These are phyloP conservation scores for Sceloporus undulatus DNA, from an alignment of 2,113 vertebrate genomes.

Conservation along the genomic window DNA sequence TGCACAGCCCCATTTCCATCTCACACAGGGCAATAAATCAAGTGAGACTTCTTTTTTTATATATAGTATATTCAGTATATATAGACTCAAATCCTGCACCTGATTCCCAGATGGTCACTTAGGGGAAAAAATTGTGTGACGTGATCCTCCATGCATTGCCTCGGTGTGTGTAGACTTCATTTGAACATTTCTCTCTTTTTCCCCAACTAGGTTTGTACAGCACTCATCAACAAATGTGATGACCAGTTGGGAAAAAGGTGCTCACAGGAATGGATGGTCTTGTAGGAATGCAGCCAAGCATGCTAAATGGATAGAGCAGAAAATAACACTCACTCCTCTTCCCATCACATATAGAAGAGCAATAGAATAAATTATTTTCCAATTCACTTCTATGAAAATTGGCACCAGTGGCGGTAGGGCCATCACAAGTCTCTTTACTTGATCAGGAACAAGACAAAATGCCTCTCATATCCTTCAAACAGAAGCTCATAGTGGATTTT, in stretches of 20 bases:
- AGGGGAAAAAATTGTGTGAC: neutral
- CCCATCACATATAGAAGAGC: neutral
- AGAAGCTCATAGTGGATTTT: too few relatives aligned
- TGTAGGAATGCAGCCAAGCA: neutral
- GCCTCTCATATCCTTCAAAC: too few relatives aligned
- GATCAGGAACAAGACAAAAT: too few relatives aligned
- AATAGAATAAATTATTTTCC: neutral
- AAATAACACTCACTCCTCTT: neutral
- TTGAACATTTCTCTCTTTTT: neutral
- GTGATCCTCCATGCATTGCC: neutral
- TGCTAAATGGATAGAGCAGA: neutral
- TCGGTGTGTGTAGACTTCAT: neutral
- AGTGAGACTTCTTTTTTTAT: neutral
- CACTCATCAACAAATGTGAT: neutral
- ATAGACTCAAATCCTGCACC: neutral
- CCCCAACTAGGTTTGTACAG: neutral
- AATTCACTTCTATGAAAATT: too few relatives aligned
- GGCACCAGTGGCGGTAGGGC: too few relatives aligned
- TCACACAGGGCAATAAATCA: neutral
- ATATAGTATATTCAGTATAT: neutral
- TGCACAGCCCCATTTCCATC: neutral
- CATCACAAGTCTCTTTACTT: too few relatives aligned
- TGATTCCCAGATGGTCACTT: neutral
- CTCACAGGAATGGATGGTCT: neutral
- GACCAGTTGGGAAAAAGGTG: neutral